Evolutionary conservation across 2,888 invertebrate species (phyloP), one percentile per base, ranked within the genome.

Genomic region (Caenorhabditis sp.): DNA sequence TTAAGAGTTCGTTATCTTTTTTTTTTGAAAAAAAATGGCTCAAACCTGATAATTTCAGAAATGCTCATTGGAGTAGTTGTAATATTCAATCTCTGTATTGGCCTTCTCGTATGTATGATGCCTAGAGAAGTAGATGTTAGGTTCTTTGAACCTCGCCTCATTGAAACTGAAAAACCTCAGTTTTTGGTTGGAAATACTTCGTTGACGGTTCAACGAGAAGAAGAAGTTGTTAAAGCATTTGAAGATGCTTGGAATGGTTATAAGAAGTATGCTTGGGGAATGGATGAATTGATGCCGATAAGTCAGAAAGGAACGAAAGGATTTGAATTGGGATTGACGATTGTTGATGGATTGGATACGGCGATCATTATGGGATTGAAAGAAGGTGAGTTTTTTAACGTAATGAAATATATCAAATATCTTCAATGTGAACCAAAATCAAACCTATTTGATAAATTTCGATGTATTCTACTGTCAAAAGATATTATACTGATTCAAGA

Each of bases 321-420:
- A 97, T 97, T 99, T 89, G 93, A 93, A 0, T 90, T 97, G 1
- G 97, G 96, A 0, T 91, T 99, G n/a, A 95, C 95, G 1, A 93
- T 99, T 78, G 92, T 99, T 0, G 99, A 99, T 90, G 92, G 94
- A 0, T 89, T 99, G 77, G 99, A 99, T 88, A 97, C 97, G 0
- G 92, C 97, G 87, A 94, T 93, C 83, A 94, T 99, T 69, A 97
- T 97, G 97, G 94, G 94, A 62, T 90, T 99, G 68, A 92, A 92
- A 85, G 92, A 94, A 90, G 96, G 94, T 94, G n/a, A n/a, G n/a
- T n/a, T n/a, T n/a, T n/a, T n/a, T n/a, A n/a, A n/a, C n/a, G n/a
- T n/a, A n/a, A n/a, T n/a, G n/a, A n/a, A n/a, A n/a, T n/a, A n/a
- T n/a, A n/a, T n/a, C n/a, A n/a, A n/a, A n/a, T n/a, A n/a, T n/a